These are phyloP conservation scores for Lanius ludovicianus DNA, from an alignment of 2,113 vertebrate genomes.

Conservation along the genomic window DNA sequence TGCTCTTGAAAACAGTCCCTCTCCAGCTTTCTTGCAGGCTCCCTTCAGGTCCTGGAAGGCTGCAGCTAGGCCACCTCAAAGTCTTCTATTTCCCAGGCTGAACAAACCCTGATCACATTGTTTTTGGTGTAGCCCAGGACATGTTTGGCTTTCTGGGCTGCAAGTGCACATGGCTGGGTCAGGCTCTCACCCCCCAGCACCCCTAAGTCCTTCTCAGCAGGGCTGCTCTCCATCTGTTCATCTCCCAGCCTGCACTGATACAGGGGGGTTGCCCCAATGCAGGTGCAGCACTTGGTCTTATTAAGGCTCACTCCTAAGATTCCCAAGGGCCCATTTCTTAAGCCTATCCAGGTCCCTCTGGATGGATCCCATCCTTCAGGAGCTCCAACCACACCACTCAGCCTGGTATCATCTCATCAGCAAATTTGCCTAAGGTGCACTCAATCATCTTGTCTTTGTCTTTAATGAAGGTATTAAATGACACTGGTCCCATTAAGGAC, in stretches of 20 bases:
- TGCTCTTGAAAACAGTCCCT: not conserved
- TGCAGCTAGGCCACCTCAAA: not conserved
- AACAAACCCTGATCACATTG: not conserved
- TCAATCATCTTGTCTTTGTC: not conserved
- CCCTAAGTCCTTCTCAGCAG: not conserved
- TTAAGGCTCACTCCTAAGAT: not conserved
- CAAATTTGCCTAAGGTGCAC: not conserved
- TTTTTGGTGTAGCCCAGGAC: not conserved
- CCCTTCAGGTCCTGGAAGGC: not conserved
- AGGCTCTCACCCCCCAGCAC: not conserved
- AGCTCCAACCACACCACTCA: not conserved
- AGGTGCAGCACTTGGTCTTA: not conserved
- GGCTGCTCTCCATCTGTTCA: not conserved
- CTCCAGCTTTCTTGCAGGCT: not conserved
- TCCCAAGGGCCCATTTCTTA: not conserved
- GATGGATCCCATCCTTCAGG: not conserved
- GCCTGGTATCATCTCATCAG: too few relatives aligned
- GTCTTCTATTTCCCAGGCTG: not conserved
- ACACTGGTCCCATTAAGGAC: not conserved
- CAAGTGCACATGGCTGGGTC: not conserved
- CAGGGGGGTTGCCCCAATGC: rapidly evolving
- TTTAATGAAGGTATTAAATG: not conserved
- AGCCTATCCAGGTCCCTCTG: not conserved
- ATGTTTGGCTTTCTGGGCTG: not conserved
- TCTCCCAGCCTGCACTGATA: rapidly evolving